Evolutionary conservation across 2,113 vertebrate species (phyloP).

Genomic region (Psilopogon haemacephalus): DNA sequence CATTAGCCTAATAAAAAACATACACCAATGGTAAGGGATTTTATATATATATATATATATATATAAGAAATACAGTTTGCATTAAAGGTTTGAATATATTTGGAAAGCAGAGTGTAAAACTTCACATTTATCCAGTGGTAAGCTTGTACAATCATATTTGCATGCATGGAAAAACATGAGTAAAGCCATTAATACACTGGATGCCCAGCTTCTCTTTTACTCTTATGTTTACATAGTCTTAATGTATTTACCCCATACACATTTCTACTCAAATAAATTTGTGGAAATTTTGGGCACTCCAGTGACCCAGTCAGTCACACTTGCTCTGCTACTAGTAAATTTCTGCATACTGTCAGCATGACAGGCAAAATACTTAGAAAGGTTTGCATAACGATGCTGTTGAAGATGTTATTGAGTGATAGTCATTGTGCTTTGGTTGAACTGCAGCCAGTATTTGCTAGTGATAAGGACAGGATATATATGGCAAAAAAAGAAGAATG

Average conservation of each 20-base stretch:
- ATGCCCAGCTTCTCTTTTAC: neutral
- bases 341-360: fast-evolving
- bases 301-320: neutral
- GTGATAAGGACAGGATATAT: neutral
- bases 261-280: neutral
- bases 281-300: neutral
- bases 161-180: neutral
- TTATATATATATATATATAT: no score
- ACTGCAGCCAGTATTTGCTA: neutral
- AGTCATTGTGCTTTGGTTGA: neutral
- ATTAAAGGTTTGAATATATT: neutral
- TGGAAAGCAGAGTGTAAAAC: neutral
- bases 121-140: neutral
- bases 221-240: neutral
- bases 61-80: neutral
- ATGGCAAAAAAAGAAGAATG: neutral
- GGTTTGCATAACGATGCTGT: neutral
- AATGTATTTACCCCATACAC: neutral
- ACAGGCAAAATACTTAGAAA: neutral
- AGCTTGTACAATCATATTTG: neutral
- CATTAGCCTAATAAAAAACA: neutral
- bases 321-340: neutral
- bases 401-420: neutral
- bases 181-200: neutral
- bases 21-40: neutral